Conservation (phyloP, 2,888 invertebrate species). For the Linyphia triangularis region DNA sequence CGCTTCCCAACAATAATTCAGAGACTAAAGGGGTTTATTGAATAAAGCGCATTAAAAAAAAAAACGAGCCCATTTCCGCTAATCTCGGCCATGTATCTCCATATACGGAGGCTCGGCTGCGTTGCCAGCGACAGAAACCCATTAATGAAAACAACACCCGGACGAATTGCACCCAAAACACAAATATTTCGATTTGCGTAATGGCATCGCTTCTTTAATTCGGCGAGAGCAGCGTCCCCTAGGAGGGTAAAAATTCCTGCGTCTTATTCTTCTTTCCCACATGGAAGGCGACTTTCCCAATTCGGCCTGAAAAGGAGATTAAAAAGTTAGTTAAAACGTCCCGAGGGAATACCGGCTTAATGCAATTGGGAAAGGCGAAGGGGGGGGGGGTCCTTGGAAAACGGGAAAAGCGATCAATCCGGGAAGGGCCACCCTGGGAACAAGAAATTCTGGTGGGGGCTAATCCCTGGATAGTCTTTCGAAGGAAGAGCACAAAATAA, state of each 20-base stretch:
- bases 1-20: neutral
- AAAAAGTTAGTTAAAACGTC: conserved; percentile 74
- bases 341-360: conserved; percentile 37
- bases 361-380: conserved; percentile 41
- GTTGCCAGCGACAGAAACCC: neutral
- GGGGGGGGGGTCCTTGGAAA: neutral
- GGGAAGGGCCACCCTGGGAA: conserved; percentile 61
- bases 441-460: conserved; percentile 50
- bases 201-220: conserved; percentile 67
- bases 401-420: conserved; percentile 66
- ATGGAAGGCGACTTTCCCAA: neutral
- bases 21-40: neutral
- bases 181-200: conserved; percentile 73
- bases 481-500: neutral
- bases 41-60: neutral
- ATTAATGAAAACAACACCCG: conserved; percentile 48
- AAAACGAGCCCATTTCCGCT: neutral
- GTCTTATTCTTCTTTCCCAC: conserved; percentile 1
- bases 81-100: neutral
- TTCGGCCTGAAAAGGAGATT: conserved; percentile 56
- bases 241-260: conserved; percentile 41
- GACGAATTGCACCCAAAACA: conserved; percentile 73
- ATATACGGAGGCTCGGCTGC: neutral
- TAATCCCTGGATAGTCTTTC: neutral
- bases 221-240: conserved; percentile 9